These are phyloP conservation scores for Ricordea florida DNA, from an alignment of 92 coral and sea anemone species.

Conservation along the genomic window DNA sequence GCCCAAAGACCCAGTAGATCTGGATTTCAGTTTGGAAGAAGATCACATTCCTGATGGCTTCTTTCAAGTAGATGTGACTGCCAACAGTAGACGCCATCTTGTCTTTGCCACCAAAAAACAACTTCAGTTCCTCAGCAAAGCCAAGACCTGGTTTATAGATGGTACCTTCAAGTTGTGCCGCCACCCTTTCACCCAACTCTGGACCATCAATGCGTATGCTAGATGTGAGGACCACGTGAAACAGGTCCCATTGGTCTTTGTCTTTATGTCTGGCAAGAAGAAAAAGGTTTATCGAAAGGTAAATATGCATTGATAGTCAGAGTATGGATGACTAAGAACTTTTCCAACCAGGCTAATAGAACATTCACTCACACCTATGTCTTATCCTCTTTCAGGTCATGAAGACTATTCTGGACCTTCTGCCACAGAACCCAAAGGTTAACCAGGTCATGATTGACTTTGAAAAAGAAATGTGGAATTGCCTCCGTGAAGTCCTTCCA, in stretches of 20 bases:
- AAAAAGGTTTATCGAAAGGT: background rate
- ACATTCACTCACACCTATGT: too few species aligned
- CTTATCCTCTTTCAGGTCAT: background rate
- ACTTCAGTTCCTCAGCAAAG: background rate
- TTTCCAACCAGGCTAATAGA: too few species aligned
- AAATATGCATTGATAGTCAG: too few species aligned
- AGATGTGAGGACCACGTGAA: background rate
- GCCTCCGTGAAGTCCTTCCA: background rate
- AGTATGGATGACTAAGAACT: too few species aligned
- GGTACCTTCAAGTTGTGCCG: constrained; percentile 24
- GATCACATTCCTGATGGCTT: constrained; percentile 25
- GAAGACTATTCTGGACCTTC: background rate
- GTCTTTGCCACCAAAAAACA: constrained; percentile 40
- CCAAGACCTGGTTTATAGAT: constrained; percentile 26
- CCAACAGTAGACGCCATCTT: constrained; percentile 16
- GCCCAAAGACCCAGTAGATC: constrained; percentile 30
- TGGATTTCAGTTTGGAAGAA: constrained; percentile 15
- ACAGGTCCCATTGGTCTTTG: background rate
- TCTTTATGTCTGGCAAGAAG: background rate
- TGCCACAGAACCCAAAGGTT: background rate
- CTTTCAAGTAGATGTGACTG: background rate
- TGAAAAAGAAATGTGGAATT: background rate
- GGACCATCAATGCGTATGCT: constrained; percentile 4
- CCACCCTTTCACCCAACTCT: constrained; percentile 9
- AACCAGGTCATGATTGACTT: background rate